Evolutionary conservation across 2,888 invertebrate species (phyloP).

Genomic region (Dysmachus trigonus): DNA sequence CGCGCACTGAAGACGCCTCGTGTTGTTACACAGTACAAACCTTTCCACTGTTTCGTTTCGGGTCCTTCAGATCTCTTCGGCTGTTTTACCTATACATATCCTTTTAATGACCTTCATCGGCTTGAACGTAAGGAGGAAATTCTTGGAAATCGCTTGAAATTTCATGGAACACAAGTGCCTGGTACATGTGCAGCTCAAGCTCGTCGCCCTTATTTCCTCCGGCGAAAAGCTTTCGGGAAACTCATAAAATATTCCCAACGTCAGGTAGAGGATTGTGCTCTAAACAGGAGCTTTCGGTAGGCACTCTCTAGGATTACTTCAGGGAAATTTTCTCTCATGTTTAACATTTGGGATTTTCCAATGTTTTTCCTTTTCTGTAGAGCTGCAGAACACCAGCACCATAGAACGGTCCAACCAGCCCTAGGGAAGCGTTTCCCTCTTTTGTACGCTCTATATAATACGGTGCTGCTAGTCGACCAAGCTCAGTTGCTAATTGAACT

Average conservation of each 20-base stretch:
- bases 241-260: neutral
- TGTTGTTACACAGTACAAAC: neutral
- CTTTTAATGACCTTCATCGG: neutral
- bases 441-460: neutral
- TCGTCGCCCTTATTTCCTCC: neutral
- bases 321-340: neutral
- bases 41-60: neutral
- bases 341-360: neutral
- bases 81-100: neutral
- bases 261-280: neutral
- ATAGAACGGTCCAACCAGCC: neutral
- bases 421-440: neutral
- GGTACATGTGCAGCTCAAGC: neutral
- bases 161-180: neutral
- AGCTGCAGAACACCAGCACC: neutral
- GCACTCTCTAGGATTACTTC: neutral
- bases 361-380: neutral
- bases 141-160: neutral
- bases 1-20: neutral
- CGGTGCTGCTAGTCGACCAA: neutral
- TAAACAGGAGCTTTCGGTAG: neutral
- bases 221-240: neutral
- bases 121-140: neutral
- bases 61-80: neutral
- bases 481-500: neutral